phyloP scores from a whole-genome alignment of 2,797 vertebrate species.

The Tympanoctomys barrerae region DNA sequence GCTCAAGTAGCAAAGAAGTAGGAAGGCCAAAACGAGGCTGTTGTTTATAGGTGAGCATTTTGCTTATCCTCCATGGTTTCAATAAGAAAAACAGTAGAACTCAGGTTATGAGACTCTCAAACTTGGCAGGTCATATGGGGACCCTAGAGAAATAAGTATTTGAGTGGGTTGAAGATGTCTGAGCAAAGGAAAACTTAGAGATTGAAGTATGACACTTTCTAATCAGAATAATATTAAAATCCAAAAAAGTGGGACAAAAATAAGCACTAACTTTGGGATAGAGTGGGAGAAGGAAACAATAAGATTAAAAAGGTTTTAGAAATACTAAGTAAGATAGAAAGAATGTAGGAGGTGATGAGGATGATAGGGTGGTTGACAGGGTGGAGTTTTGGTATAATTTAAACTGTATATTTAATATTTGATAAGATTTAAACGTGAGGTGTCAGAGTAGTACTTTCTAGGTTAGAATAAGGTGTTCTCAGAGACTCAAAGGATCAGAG shows the following conservation, averaged over 20 bases:
- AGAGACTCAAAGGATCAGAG: conserved; percentile 46
- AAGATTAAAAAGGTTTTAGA: conserved; percentile 80
- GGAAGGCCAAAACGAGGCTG: not conserved
- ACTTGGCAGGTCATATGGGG: conserved; percentile 38
- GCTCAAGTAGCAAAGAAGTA: not conserved
- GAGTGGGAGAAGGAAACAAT: conserved; percentile 82
- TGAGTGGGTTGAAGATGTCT: conserved; percentile 66
- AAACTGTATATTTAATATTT: conserved; percentile 73
- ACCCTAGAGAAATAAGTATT: conserved; percentile 59
- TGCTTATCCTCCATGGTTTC: not conserved
- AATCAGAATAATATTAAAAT: conserved; percentile 80
- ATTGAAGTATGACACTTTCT: conserved; percentile 78
- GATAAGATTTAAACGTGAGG: conserved; percentile 75
- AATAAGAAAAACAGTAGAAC: not conserved
- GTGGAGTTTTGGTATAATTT: conserved; percentile 79
- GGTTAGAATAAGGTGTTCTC: conserved; percentile 64
- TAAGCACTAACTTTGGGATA: conserved; percentile 78
- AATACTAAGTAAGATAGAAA: conserved; percentile 78
- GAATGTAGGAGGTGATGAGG: conserved; percentile 77
- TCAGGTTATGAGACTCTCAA: conserved; percentile 47
- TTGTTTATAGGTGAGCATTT: not conserved
- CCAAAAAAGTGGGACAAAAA: conserved; percentile 75
- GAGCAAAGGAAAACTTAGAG: conserved; percentile 72
- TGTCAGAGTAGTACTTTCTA: conserved; percentile 70
- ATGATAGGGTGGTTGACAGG: conserved; percentile 72